These are phyloP conservation scores for Hirundo rustica DNA, from an alignment of 2,797 vertebrate species.

Conservation along the genomic window DNA sequence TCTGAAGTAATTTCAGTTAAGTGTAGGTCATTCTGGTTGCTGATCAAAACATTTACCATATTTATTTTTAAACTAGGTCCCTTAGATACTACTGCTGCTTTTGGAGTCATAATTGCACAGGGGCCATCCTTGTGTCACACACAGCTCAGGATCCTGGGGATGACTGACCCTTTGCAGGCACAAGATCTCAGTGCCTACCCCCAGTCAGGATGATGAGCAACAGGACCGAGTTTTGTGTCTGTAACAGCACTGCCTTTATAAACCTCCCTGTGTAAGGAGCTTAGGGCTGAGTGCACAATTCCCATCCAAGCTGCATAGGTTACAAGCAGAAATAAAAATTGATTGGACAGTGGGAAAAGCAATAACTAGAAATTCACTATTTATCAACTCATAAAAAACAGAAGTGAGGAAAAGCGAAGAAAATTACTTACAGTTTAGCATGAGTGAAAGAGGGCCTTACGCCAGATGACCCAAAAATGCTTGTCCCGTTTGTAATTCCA, in stretches of 20 bases:
- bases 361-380: neutral
- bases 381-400: neutral
- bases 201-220: neutral
- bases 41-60: neutral
- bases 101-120: neutral
- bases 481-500: neutral
- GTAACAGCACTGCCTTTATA: neutral
- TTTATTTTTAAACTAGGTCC: neutral
- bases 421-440: neutral
- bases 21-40: neutral
- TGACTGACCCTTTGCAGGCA: neutral
- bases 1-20: neutral
- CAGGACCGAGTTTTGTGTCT: neutral
- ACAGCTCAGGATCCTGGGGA: neutral
- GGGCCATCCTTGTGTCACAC: neutral
- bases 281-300: neutral
- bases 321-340: slow-evolving; percentile 1
- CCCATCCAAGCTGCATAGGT: neutral
- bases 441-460: neutral
- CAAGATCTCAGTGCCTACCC: neutral
- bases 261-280: neutral
- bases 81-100: neutral
- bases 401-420: neutral
- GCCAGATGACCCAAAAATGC: neutral
- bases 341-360: neutral